A percentile compares a stretch with the other conserved stretches of the same genome.
These are phyloP conservation scores for Chaetophractus vellerosus DNA, from an alignment of 2,797 vertebrate species.

Conservation along the genomic window DNA sequence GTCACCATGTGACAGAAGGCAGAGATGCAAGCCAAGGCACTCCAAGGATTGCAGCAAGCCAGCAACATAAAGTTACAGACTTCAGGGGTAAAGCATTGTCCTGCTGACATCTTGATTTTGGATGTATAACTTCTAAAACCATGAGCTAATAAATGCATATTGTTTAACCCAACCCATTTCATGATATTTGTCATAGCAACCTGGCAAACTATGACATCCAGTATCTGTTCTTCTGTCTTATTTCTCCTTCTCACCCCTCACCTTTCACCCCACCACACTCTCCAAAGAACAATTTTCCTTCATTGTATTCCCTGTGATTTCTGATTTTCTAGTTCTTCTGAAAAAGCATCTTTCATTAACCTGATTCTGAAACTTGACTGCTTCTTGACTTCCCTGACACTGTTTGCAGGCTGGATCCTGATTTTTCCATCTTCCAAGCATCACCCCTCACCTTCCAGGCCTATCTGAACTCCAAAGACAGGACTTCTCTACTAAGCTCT, in stretches of 20 bases:
- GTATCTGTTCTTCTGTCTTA: background rate
- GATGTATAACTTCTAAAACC: no score
- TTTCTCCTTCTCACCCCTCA: conserved; percentile 13
- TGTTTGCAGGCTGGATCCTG: background rate
- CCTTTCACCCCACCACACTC: background rate
- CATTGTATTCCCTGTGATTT: background rate
- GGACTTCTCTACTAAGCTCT: background rate
- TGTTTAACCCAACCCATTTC: no score
- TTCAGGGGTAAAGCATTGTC: no score
- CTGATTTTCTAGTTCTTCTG: background rate
- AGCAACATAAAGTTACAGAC: no score
- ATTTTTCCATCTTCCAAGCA: background rate
- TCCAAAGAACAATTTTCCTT: background rate
- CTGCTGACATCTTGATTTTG: no score
- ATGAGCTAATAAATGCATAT: no score
- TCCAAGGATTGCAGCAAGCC: no score
- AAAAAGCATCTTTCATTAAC: background rate
- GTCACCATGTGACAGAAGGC: no score
- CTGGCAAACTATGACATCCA: background rate
- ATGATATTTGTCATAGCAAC: no score
- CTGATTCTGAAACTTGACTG: background rate
- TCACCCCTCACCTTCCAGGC: background rate
- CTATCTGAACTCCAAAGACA: background rate
- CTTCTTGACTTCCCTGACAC: background rate
- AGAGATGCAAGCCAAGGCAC: no score